Evolutionary conservation across 2,888 invertebrate species (phyloP).

Genomic region (Drosophila engyochracea): DNA sequence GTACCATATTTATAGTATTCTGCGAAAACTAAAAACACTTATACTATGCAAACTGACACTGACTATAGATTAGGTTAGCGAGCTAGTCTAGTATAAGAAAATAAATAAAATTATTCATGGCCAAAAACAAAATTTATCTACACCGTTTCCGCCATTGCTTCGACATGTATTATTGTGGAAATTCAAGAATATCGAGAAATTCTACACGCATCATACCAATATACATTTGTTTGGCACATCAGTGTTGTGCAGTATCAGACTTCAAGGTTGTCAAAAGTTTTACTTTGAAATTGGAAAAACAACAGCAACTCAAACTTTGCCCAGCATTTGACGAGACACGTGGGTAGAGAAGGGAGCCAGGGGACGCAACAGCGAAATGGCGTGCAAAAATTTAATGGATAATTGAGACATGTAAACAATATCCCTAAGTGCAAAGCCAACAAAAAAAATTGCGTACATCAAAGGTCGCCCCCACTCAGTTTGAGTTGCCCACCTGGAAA

Average conservation of each 20-base stretch:
- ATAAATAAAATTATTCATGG: background rate
- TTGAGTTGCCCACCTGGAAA: slow-evolving; percentile 62
- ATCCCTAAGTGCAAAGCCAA: slow-evolving; percentile 64
- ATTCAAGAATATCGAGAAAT: slow-evolving; percentile 16
- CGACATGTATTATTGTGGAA: slow-evolving; percentile 16
- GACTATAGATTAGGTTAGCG: background rate
- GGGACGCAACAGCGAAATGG: slow-evolving; percentile 27
- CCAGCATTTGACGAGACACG: background rate
- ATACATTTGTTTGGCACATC: slow-evolving; percentile 1
- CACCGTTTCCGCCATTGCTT: slow-evolving; percentile 10
- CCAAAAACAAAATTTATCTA: background rate
- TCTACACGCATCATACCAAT: background rate
- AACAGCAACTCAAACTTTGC: slow-evolving; percentile 49
- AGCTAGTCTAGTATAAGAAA: background rate
- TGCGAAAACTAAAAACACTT: background rate
- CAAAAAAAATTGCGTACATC: slow-evolving; percentile 59
- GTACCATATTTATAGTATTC: background rate
- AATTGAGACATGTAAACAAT: slow-evolving; percentile 80
- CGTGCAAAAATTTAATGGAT: slow-evolving; percentile 65
- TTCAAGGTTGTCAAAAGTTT: slow-evolving; percentile 49
- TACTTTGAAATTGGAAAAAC: slow-evolving; percentile 66
- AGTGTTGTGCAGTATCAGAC: slow-evolving; percentile 30
- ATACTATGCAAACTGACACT: background rate
- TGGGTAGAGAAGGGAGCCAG: background rate
- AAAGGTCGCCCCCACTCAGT: slow-evolving; percentile 58